Percentiles rank a stretch among this genome's conserved stretches.
These are phyloP conservation scores for Sphecodes monilicornis DNA, from an alignment of 2,888 invertebrate species.

Conservation along the genomic window DNA sequence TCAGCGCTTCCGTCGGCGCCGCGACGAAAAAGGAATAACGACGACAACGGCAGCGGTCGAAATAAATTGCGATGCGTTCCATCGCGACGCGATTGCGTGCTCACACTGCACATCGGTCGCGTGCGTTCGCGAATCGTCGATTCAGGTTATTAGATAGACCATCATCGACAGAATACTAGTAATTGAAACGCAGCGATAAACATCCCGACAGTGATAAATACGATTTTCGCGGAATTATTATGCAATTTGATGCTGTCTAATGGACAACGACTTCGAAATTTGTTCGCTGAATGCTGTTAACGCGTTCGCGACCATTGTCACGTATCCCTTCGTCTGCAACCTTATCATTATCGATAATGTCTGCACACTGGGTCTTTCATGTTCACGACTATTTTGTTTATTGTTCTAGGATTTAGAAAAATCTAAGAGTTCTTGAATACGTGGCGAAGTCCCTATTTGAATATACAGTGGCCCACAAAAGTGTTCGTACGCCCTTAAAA, in stretches of 20 bases:
- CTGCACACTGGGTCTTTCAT: too few relatives aligned
- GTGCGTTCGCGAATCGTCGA: not conserved
- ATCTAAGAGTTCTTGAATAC: too few relatives aligned
- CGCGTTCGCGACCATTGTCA: not conserved
- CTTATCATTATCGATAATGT: too few relatives aligned
- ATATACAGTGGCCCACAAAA: too few relatives aligned
- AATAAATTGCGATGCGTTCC: not conserved
- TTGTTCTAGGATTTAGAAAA: too few relatives aligned
- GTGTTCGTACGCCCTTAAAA: too few relatives aligned
- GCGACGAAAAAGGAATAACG: not conserved
- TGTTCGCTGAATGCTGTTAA: not conserved
- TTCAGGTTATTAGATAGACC: not conserved
- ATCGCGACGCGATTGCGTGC: not conserved
- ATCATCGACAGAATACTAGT: not conserved
- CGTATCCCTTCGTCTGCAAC: too few relatives aligned
- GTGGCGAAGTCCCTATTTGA: too few relatives aligned
- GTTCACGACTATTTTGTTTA: too few relatives aligned
- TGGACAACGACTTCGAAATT: not conserved
- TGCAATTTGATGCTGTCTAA: not conserved
- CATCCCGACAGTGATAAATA: not conserved
- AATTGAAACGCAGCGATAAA: not conserved
- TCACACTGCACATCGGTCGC: not conserved
- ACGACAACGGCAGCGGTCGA: not conserved
- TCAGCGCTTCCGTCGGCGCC: not conserved
- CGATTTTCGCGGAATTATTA: not conserved